Evolutionary conservation across 2,888 invertebrate genomes (phyloP).

Genomic region (Malacosoma neustria): DNA sequence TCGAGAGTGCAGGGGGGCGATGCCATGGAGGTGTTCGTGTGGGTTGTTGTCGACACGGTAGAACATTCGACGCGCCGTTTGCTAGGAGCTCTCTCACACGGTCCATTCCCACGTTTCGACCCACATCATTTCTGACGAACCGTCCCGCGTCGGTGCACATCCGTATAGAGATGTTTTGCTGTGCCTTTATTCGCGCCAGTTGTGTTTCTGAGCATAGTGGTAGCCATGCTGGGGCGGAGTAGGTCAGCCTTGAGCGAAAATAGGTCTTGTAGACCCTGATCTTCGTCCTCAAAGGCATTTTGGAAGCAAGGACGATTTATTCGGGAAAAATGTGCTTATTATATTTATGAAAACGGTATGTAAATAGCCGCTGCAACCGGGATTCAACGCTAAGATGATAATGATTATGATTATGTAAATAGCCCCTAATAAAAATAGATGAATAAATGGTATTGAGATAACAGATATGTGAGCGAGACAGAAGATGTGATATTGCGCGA

Average conservation of each 20-base stretch:
- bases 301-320: conserved; percentile 6
- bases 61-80: neutral
- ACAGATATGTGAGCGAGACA: too few species aligned
- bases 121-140: conserved; percentile 5
- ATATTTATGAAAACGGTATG: too few species aligned
- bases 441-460: too few species aligned
- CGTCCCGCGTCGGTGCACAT: neutral
- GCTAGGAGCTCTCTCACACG: conserved; percentile 3
- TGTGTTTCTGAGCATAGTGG: neutral
- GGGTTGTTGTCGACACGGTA: neutral
- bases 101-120: conserved; percentile 3
- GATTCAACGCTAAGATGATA: neutral
- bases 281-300: conserved; percentile 13
- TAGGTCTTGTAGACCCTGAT: conserved; percentile 13
- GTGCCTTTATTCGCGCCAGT: neutral
- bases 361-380: too few species aligned
- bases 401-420: neutral
- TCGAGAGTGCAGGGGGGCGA: neutral
- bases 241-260: conserved; percentile 11
- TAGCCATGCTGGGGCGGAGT: conserved; percentile 10
- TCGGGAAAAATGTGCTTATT: too few species aligned
- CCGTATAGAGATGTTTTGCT: conserved; percentile 3
- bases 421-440: too few species aligned
- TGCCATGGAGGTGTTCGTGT: neutral
- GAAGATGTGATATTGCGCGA: too few species aligned